Evolutionary conservation across 2,113 vertebrate species (phyloP), one percentile per base, ranked within the genome.

Genomic region (Lepisosteus oculatus): DNA sequence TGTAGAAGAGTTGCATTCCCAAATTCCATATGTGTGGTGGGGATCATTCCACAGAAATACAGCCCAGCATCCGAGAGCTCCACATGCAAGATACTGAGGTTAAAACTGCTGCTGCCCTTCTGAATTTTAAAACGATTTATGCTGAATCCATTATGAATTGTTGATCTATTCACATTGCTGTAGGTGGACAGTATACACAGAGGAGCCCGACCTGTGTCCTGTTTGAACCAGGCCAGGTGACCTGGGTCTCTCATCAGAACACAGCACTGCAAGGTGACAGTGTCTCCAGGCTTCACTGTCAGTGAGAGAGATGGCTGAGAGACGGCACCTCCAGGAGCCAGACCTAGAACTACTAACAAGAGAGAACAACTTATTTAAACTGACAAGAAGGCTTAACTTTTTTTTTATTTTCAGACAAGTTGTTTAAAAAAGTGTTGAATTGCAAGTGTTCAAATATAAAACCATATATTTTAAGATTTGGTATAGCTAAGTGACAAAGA

Each of bases 221-320:
- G 69, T 43, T 44, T 70, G 15, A 70, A 70, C 69, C 69, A 70
- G 44, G 14, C 43, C 8, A 63, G 3, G 15, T 63, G 43, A 44
- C n/a, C 57, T 3, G 13, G 42, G 9, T 6, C 44, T 13, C 15
- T 12, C 9, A 43, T 44, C 42, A 4, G 3, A 3, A 45, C 5
- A 2, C 8, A 47, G 15, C 69, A 70, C 7, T 59, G 57, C n/a
- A 70, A 14, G 3, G 15, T 62, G 44, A 62, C 43, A 14, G 9
- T 41, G 2, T 61, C 15, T 1, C 69, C 69, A 12, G 43, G 59
- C 43, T 9, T 42, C 8, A 8, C 43, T 5, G 15, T 3, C 42
- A 41, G 3, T 9, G 43, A 62, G 43, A 51, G 47, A 51, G 15
- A 43, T 3, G 43, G 4, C 42, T 43, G 43, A 4, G 56, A 62